Percentiles rank a stretch among this genome's conserved stretches.
phyloP scores from a whole-genome alignment of 2,888 invertebrate species.

The Thereva unica region DNA sequence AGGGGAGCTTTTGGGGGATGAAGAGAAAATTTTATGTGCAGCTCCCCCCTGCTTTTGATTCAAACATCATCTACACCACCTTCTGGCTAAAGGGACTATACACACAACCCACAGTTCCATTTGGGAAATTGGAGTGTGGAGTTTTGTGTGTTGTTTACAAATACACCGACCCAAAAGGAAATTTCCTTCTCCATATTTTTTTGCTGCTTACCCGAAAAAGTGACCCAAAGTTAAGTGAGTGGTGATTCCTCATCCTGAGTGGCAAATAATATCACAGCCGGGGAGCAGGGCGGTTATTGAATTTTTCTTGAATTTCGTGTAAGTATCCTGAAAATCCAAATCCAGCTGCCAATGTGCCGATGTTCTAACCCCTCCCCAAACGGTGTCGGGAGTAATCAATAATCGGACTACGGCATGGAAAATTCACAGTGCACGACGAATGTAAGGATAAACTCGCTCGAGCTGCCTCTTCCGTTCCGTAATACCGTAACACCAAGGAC shows the following conservation, averaged over 20 bases:
- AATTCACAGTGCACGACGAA: background rate
- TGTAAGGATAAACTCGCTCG: background rate
- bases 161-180: slow-evolving; percentile 29
- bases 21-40: slow-evolving; percentile 25
- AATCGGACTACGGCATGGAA: background rate
- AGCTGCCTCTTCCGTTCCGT: slow-evolving; percentile 4
- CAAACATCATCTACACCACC: slow-evolving; percentile 37
- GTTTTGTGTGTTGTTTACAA: slow-evolving; percentile 37
- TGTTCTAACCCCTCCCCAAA: background rate
- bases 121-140: slow-evolving; percentile 39
- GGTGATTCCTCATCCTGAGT: slow-evolving; percentile 13
- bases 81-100: slow-evolving; percentile 35
- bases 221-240: slow-evolving; percentile 26
- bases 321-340: slow-evolving; percentile 15
- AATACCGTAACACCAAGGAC: slow-evolving; percentile 12
- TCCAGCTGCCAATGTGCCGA: background rate
- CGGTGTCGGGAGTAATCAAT: slow-evolving; percentile 17
- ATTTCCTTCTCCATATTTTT: slow-evolving; percentile 26
- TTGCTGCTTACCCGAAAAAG: slow-evolving; percentile 22
- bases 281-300: background rate
- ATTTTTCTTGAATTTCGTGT: slow-evolving; percentile 16
- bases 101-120: slow-evolving; percentile 40
- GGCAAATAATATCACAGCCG: background rate
- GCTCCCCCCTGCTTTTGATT: slow-evolving; percentile 20
- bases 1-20: slow-evolving; percentile 25